Evolutionary conservation across 2,888 invertebrate species (phyloP), one percentile per base, ranked within the genome.

Genomic region (Gibbula magus): DNA sequence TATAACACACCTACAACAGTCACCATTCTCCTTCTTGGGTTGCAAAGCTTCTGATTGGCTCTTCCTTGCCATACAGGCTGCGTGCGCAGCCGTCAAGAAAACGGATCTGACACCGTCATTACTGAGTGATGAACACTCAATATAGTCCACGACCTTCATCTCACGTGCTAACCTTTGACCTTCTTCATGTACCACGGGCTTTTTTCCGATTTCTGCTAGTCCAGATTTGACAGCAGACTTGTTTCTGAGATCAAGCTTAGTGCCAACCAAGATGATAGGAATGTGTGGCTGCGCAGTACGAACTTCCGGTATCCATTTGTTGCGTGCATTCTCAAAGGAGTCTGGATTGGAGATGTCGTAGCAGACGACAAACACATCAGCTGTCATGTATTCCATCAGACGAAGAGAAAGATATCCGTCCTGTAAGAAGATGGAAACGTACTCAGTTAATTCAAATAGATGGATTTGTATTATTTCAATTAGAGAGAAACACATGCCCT

Each of bases 401-500:
- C 90, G 82, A 2, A 90, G 84, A 16, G 89, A 85, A 78, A 90
- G 86, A 81, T 89, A 90, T 45, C 89, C 90, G 78, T 89, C 90
- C 87, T 90, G 89, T 32, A 79, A 88, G 82, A 25, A 25, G 16
- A 2, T 0, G 0, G 10, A 61, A 61, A 53, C 53, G 3, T 20
- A n/a, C 10, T 45, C 13, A 8, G 1, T 45, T 45, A 45, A 1
- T 10, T 45, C 45, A 8, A 13, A 45, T 45, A 10, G 7, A 35
- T 35, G 35, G 7, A 35, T 5, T 5, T 35, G 7, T 35, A n/a
- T 35, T 5, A 35, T 7, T 3, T 5, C 35, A 35, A 45, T 45
- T 45, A 45, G 45, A 45, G 5, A 13, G 10, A 45, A 45, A 45
- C 45, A 45, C 13, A 45, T 45, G n/a, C n/a, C n/a, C n/a, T n/a